Conservation (phyloP, 2,888 invertebrate genomes). For the Agrochola lota region DNA sequence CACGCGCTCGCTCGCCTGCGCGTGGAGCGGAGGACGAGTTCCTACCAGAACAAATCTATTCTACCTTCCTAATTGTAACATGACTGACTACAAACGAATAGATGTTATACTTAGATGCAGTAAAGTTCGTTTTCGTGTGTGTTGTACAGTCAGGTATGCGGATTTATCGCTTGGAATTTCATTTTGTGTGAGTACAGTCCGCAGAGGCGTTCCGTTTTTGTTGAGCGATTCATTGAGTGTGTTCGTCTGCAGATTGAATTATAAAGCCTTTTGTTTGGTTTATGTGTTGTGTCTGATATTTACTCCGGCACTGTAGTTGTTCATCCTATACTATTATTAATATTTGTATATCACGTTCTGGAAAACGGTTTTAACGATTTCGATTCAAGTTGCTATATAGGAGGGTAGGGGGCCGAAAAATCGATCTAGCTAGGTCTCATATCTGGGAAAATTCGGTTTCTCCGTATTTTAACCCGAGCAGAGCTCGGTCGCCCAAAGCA, state of each 20-base stretch:
- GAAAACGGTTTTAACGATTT: too few relatives aligned
- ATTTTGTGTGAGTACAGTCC: conserved; percentile 35
- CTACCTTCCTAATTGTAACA: conserved; percentile 5
- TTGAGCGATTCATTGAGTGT: conserved; percentile 27
- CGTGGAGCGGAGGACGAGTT: neutral
- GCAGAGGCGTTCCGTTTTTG: conserved; percentile 18
- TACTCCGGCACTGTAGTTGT: neutral
- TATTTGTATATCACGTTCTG: too few relatives aligned
- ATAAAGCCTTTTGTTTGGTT: conserved; percentile 33
- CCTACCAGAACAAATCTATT: conserved; percentile 26
- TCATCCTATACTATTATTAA: neutral
- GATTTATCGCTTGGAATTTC: conserved; percentile 28
- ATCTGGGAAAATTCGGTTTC: too few relatives aligned
- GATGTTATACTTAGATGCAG: neutral
- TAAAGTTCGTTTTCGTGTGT: neutral
- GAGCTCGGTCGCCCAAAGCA: too few relatives aligned
- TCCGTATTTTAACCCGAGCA: too few relatives aligned
- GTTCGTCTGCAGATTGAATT: conserved; percentile 39
- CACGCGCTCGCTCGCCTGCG: neutral
- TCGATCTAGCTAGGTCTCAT: too few relatives aligned
- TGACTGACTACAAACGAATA: neutral
- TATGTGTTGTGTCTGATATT: conserved; percentile 22
- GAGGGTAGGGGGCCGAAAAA: too few relatives aligned
- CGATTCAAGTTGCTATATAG: too few relatives aligned
- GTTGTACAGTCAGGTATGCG: conserved; percentile 20